phyloP scores from a whole-genome alignment of 2,113 vertebrate species.

The Elachura formosa region DNA sequence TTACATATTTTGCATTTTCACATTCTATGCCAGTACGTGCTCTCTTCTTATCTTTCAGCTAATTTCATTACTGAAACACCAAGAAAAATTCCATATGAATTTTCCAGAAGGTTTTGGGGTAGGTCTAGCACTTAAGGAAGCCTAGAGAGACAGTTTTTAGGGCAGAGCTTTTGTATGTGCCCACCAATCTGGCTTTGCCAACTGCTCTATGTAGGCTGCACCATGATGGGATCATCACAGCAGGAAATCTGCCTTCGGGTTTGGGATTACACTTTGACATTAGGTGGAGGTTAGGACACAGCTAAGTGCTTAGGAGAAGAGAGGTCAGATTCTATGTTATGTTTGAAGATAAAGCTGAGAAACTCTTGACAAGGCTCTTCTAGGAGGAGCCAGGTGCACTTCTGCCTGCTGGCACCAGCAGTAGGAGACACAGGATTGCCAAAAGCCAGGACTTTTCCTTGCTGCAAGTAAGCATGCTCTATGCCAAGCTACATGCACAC shows the following conservation, averaged over 20 bases:
- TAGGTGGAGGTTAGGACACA: neutral
- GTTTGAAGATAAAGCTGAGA: neutral
- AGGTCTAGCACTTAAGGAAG: neutral
- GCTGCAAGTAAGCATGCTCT: neutral
- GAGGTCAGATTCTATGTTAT: neutral
- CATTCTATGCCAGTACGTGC: neutral
- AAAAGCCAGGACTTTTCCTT: neutral
- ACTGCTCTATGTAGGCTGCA: neutral
- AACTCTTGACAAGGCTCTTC: neutral
- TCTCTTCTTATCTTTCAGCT: constrained; percentile 28
- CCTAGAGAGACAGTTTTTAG: neutral
- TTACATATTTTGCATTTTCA: constrained; percentile 49
- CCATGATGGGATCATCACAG: accelerated
- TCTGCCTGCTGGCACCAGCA: neutral
- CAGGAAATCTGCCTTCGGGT: neutral
- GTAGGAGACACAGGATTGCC: neutral
- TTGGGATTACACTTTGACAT: neutral
- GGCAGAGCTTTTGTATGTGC: neutral
- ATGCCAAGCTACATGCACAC: accelerated
- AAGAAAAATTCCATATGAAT: neutral
- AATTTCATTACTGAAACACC: neutral
- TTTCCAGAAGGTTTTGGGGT: neutral
- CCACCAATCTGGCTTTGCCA: neutral
- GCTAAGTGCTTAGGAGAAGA: neutral
- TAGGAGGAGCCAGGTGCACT: neutral